Conservation (phyloP, 2,113 vertebrate genomes). For the Pheucticus melanocephalus region DNA sequence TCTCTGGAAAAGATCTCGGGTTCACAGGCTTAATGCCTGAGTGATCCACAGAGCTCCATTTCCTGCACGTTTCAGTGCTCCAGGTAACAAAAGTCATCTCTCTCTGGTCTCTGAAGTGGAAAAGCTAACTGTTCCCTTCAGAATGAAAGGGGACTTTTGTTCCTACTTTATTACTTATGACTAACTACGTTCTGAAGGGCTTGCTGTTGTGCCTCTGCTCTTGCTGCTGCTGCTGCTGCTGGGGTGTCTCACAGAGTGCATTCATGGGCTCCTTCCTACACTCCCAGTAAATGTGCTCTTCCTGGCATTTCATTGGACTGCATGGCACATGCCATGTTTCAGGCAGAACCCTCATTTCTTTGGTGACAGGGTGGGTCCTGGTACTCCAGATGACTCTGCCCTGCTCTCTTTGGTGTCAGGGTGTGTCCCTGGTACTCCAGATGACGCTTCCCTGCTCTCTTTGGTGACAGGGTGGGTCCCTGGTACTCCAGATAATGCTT, state of each 20-base stretch:
- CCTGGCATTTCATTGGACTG: not conserved
- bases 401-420: not conserved
- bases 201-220: not conserved
- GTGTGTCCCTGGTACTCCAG: not conserved
- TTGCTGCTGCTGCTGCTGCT: not conserved
- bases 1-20: slow-evolving; percentile 66
- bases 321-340: not conserved
- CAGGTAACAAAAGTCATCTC: slow-evolving; percentile 78
- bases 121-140: slow-evolving; percentile 77
- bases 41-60: slow-evolving; percentile 66
- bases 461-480: not conserved
- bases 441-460: not conserved
- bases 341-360: not conserved
- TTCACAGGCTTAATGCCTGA: slow-evolving; percentile 75
- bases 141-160: slow-evolving; percentile 79
- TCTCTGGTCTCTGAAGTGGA: slow-evolving; percentile 82
- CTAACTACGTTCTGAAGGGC: slow-evolving; percentile 41
- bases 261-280: not conserved
- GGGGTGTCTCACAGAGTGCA: not conserved
- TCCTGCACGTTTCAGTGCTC: slow-evolving; percentile 64
- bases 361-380: not conserved
- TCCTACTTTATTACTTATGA: slow-evolving; percentile 75
- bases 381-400: not conserved
- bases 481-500: not conserved
- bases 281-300: not conserved